Base-by-base conservation (phyloP, 2,797 vertebrate genomes). In the Amphiprion clarkii region DNA sequence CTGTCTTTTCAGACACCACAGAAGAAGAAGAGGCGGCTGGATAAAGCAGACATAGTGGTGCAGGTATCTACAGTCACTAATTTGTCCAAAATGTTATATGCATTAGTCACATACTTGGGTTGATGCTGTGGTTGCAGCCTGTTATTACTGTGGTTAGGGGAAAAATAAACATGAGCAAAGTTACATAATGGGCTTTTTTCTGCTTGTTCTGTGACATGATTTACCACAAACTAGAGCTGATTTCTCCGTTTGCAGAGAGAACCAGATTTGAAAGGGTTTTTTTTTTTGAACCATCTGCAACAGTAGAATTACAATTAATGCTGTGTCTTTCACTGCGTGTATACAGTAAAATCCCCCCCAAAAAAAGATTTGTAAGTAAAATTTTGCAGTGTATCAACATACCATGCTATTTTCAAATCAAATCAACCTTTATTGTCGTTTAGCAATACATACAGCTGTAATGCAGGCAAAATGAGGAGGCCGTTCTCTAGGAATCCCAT, bases 1-100 rank as follows among this genome's bases (percentile, higher is more conserved):
- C 19, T 76, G 58, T 76, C 64, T 83, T 89, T 86, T 90, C 78
- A 74, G 71, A 72, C 19, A 25, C 25, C 52, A 49, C 52, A 59
- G 61, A 72, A 58, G 67, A 55, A 59, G 61, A 72, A 58, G 67
- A 84, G 69, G 42, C 53, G 9, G 49, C 25, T 14, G 14, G 25
- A 42, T 72, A 16, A 76, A 78, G 46, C 14, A 67, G 67, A 71
- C 42, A 61, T 59, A 52, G 12, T 48, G 33, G 17, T 17, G 10
- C 46, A 39, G 49, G 36, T 64, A 54, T 44, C 27, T 36, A 49
- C 39, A 10, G 59, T 59, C 53, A 52, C 11, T 39, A 61, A 14
- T 39, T 74, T 2, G 52, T 46, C 14, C 10, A 8, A 67, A 75
- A 58, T 46, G 5, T 62, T 10, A 33, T 23, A 36, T 42, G 14